Evolutionary conservation across 2,113 vertebrate genomes (phyloP), one percentile per base, ranked within the genome.

Genomic region (Salvelinus namaycush): DNA sequence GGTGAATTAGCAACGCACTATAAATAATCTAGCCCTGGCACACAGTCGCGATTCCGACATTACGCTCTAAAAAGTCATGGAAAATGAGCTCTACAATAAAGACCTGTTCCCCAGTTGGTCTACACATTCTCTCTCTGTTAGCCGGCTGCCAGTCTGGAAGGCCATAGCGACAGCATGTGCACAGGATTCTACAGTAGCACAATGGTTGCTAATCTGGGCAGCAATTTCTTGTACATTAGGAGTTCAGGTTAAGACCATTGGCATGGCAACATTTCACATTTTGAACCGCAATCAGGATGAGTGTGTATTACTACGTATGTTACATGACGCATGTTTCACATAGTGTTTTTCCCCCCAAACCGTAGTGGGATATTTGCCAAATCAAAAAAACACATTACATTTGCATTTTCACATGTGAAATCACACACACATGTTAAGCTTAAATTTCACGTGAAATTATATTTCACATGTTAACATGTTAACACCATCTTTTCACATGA

Each of bases 141-240:
- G 59, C 20, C 7, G 59, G 59, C n/a, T 18, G 51, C 16, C 14
- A 54, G 4, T 54, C 13, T 54, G 51, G 3, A 22, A 62, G 59
- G n/a, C n/a, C 5, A 14, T 54, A 14, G 7, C 7, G 5, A 22
- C 5, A 62, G n/a, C 6, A 62, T 62, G 16, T 22, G 13, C 34
- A 68, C 73, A 6, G 76, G 65, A 82, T 71, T 72, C 81, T 60
- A 26, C 54, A 5, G 39, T 26, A 31, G 48, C 67, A 83, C 74
- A 86, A 86, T 80, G 51, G n/a, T 72, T 76, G 74, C 39, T 76
- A 70, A 82, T 83, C 48, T 51, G 18, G 8, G 59, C 11, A 24
- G 20, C 72, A 13, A 12, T 18, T 26, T 57, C 26, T 57, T 9
- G 7, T 54, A 54, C 22, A 14, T 73, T 74, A 44, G 59, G 49